Conservation (phyloP, 2,888 invertebrate species). For the Stegana nigrithorax region DNA sequence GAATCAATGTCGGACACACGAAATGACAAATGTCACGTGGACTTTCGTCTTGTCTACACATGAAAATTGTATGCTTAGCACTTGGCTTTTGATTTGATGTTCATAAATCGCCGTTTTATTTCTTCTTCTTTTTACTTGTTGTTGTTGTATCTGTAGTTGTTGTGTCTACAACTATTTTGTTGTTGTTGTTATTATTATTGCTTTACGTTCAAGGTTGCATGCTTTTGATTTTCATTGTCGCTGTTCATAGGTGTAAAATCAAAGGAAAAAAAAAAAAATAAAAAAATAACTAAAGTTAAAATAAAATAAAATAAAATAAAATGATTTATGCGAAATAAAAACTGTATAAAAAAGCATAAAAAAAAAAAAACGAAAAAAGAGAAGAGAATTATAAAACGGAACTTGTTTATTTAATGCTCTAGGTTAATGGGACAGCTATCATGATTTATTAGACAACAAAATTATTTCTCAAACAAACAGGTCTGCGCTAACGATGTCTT, state of each 20-base stretch:
- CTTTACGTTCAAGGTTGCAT: not conserved
- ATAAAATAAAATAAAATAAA: too few relatives aligned
- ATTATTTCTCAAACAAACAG: too few relatives aligned
- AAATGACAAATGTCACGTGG: slow-evolving; percentile 39
- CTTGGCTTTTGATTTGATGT: too few relatives aligned
- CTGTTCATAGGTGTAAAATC: slow-evolving; percentile 31
- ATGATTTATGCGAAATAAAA: slow-evolving; percentile 37
- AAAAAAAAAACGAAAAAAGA: slow-evolving; percentile 32
- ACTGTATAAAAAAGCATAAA: slow-evolving; percentile 37
- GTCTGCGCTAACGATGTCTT: too few relatives aligned
- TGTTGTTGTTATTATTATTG: slow-evolving; percentile 34
- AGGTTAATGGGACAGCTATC: not conserved
- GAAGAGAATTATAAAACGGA: slow-evolving; percentile 46
- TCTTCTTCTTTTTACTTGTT: too few relatives aligned
- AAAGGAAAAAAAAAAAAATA: too few relatives aligned
- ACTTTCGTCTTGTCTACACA: slow-evolving; percentile 33
- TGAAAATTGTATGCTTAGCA: slow-evolving; percentile 42
- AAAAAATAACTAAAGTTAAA: slow-evolving; percentile 27
- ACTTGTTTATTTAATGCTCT: slow-evolving; percentile 10
- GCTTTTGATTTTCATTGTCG: not conserved
- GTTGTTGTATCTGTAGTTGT: too few relatives aligned
- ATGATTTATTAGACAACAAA: too few relatives aligned
- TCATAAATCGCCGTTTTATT: too few relatives aligned
- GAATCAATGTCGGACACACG: slow-evolving; percentile 27
- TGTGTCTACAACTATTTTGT: too few relatives aligned